phyloP scores from a whole-genome alignment of 2,888 invertebrate species.

The Synergus japonicus region DNA sequence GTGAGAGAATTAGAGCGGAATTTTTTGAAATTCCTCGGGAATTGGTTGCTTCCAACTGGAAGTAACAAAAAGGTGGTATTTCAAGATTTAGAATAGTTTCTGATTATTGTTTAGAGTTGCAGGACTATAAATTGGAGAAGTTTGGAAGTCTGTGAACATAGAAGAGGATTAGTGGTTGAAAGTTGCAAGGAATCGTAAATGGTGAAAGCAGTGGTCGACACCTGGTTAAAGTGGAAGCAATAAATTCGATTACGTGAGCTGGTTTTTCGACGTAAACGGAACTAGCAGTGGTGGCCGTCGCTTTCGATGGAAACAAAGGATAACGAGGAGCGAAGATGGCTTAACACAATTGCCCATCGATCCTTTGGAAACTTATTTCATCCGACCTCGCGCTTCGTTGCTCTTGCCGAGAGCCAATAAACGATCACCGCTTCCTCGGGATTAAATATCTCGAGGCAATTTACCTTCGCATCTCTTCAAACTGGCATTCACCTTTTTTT shows the following conservation, averaged over 20 bases:
- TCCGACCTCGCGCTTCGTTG: constrained; percentile 59
- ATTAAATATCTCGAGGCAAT: constrained; percentile 73
- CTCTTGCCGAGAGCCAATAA: constrained; percentile 69
- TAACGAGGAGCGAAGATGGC: constrained; percentile 75
- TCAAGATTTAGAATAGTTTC: not conserved
- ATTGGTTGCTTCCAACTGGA: too few relatives aligned
- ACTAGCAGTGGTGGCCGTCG: constrained; percentile 38
- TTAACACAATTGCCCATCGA: constrained; percentile 74
- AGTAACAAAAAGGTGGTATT: not conserved
- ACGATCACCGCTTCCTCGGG: constrained; percentile 69
- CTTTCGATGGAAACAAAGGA: constrained; percentile 64
- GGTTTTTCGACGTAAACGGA: constrained; percentile 46
- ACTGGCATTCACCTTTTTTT: constrained; percentile 40
- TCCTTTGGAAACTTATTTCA: constrained; percentile 64
- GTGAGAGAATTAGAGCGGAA: too few relatives aligned
- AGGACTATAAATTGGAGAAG: not conserved
- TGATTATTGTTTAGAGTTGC: not conserved
- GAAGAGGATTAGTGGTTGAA: not conserved
- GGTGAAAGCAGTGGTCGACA: constrained; percentile 21
- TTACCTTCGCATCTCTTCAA: constrained; percentile 62
- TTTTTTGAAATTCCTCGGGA: too few relatives aligned
- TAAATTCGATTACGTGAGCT: constrained; percentile 58
- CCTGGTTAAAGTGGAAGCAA: constrained; percentile 48
- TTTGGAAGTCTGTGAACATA: not conserved
- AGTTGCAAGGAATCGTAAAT: not conserved